Percentiles rank a stretch among this genome's conserved stretches.
phyloP scores from a whole-genome alignment of 2,888 invertebrate species.

The Pogonocherus hispidulus region DNA sequence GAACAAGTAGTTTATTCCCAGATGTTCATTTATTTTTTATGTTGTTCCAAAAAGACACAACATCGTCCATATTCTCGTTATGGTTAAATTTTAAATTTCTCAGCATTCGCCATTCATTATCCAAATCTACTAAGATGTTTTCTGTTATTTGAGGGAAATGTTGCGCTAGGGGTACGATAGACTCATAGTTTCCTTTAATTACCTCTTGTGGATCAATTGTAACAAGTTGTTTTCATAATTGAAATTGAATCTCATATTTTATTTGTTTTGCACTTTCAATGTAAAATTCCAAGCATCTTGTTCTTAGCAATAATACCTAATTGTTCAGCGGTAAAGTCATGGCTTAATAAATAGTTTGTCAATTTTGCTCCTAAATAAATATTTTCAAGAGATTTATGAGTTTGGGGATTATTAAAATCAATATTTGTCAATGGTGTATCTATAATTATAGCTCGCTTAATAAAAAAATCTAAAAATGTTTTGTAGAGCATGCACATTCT shows the following conservation, averaged over 20 bases:
- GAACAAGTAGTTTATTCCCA: not conserved
- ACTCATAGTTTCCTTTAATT: not conserved
- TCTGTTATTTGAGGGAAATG: constrained; percentile 19
- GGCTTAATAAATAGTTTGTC: not conserved
- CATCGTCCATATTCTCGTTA: not conserved
- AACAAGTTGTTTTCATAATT: constrained; percentile 25
- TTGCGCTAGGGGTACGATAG: constrained; percentile 8
- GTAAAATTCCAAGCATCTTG: constrained; percentile 33
- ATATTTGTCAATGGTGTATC: constrained; percentile 7
- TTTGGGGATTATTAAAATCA: constrained; percentile 26
- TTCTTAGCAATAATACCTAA: constrained; percentile 13
- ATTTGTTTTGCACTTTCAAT: constrained; percentile 30
- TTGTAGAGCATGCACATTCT: not conserved
- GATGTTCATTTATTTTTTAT: not conserved
- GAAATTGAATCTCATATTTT: constrained; percentile 30
- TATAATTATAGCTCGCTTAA: constrained; percentile 17
- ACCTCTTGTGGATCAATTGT: constrained; percentile 21
- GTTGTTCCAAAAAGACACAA: not conserved
- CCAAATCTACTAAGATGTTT: constrained; percentile 23
- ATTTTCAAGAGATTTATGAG: constrained; percentile 18
- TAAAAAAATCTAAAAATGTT: constrained; percentile 28
- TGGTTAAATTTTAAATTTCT: no score
- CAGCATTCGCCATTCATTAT: constrained; percentile 38
- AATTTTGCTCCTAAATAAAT: constrained; percentile 27
- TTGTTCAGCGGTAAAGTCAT: no score